Evolutionary conservation across 2,888 invertebrate genomes (phyloP).

Genomic region (Aspidiotus destructor): DNA sequence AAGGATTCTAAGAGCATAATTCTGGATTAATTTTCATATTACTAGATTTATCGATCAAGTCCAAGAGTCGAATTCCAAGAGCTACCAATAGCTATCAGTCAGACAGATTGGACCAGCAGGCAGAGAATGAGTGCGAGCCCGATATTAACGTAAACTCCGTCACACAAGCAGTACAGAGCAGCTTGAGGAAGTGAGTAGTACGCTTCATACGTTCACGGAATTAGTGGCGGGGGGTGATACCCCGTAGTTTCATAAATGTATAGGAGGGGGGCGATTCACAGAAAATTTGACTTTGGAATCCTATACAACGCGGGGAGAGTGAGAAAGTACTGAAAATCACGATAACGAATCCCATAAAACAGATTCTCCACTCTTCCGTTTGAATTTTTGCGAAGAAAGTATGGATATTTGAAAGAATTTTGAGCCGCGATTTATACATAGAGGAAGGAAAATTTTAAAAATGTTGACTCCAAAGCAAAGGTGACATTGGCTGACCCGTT

Average conservation of each 20-base stretch:
- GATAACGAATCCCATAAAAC: no score
- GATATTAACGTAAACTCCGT: constrained; percentile 68
- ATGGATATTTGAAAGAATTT: no score
- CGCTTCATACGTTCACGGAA: neutral
- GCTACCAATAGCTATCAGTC: constrained; percentile 35
- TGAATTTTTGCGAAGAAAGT: no score
- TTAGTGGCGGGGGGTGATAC: neutral
- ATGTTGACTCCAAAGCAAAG: no score
- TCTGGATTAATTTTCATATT: neutral
- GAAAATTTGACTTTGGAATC: neutral
- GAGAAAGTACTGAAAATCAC: neutral
- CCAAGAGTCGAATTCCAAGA: constrained; percentile 36
- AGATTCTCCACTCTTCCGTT: no score
- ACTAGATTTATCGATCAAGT: constrained; percentile 9
- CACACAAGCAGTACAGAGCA: constrained; percentile 75
- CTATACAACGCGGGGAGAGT: no score
- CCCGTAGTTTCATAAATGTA: neutral
- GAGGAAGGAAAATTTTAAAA: no score
- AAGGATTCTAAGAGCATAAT: neutral
- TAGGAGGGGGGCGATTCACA: neutral
- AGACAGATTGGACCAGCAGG: constrained; percentile 1
- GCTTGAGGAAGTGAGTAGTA: constrained; percentile 61
- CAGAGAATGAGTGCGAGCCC: constrained; percentile 51
- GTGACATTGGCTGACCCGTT: no score
- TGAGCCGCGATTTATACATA: no score